These are phyloP conservation scores for Steinernema khuongi DNA, from an alignment of 1,140 invertebrate genomes.

Conservation along the genomic window DNA sequence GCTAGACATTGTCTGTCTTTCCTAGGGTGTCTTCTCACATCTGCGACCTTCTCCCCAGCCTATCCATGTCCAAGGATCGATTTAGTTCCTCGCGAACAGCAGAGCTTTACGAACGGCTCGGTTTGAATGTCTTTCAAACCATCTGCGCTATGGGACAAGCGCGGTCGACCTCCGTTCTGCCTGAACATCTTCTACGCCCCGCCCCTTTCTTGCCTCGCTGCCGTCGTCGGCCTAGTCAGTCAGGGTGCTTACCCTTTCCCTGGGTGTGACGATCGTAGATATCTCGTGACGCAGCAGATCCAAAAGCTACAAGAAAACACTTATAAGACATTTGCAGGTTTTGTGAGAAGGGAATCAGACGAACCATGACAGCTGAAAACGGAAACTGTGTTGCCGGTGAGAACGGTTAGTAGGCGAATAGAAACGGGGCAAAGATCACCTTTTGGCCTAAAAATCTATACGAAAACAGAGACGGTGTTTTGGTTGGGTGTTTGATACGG, in stretches of 20 bases:
- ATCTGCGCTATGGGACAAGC: background rate
- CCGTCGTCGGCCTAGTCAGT: background rate
- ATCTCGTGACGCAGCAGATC: background rate
- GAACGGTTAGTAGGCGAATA: background rate
- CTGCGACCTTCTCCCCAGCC: too few species aligned
- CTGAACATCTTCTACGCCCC: background rate
- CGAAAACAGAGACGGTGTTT: background rate
- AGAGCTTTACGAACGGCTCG: background rate
- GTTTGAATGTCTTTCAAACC: background rate
- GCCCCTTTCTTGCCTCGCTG: background rate
- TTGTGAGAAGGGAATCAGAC: background rate
- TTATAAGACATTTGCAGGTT: background rate
- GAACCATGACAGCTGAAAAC: background rate
- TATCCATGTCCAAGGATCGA: too few species aligned
- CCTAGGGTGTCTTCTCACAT: too few species aligned
- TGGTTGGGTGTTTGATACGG: background rate
- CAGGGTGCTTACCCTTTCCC: background rate
- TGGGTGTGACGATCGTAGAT: background rate
- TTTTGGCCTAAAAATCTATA: background rate
- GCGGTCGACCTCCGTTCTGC: background rate
- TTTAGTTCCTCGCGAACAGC: too few species aligned
- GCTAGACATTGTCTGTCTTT: too few species aligned
- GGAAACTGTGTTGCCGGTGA: background rate
- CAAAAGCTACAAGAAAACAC: background rate
- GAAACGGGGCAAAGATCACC: background rate